Conservation (phyloP, 2,888 invertebrate species). For the Conchocele bisecta region DNA sequence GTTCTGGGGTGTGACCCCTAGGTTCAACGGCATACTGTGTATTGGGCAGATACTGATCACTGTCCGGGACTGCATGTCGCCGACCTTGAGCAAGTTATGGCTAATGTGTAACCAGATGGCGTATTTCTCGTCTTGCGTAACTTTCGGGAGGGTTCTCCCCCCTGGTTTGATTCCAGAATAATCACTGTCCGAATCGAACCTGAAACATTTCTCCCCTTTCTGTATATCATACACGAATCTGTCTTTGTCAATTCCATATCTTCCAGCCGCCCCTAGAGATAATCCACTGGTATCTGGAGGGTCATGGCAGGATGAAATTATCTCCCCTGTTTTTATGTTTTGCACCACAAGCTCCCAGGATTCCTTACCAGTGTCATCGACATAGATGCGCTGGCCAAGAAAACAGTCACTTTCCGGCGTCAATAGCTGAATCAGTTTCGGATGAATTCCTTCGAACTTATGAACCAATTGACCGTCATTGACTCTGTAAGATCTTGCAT, state of each 20-base stretch:
- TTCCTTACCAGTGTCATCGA: slow-evolving; percentile 39
- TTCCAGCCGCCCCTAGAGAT: slow-evolving; percentile 41
- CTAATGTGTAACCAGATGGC: slow-evolving; percentile 58
- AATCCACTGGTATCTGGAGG: slow-evolving; percentile 24
- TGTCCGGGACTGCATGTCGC: slow-evolving; percentile 37
- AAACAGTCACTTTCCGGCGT: slow-evolving; percentile 49
- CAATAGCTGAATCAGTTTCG: slow-evolving; percentile 43
- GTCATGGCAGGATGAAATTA: slow-evolving; percentile 27
- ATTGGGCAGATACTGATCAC: slow-evolving; percentile 57
- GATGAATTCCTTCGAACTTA: slow-evolving; percentile 41
- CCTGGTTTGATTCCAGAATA: slow-evolving; percentile 32
- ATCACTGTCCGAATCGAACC: slow-evolving; percentile 59
- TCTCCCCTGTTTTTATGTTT: slow-evolving; percentile 49
- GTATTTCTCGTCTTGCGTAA: slow-evolving; percentile 55
- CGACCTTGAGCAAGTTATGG: slow-evolving; percentile 58
- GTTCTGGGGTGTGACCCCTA: slow-evolving; percentile 54
- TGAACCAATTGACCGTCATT: slow-evolving; percentile 16
- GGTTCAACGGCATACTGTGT: slow-evolving; percentile 62
- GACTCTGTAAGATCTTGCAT: slow-evolving; percentile 33
- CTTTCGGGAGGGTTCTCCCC: slow-evolving; percentile 43
- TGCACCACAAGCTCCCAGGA: slow-evolving; percentile 46
- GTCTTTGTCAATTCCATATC: slow-evolving; percentile 59
- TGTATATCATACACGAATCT: slow-evolving; percentile 59
- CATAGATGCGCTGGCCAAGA: slow-evolving; percentile 38
- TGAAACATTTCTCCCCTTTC: slow-evolving; percentile 43